These are phyloP conservation scores for Etheostoma spectabile DNA, from an alignment of 2,113 vertebrate genomes.

Conservation along the genomic window DNA sequence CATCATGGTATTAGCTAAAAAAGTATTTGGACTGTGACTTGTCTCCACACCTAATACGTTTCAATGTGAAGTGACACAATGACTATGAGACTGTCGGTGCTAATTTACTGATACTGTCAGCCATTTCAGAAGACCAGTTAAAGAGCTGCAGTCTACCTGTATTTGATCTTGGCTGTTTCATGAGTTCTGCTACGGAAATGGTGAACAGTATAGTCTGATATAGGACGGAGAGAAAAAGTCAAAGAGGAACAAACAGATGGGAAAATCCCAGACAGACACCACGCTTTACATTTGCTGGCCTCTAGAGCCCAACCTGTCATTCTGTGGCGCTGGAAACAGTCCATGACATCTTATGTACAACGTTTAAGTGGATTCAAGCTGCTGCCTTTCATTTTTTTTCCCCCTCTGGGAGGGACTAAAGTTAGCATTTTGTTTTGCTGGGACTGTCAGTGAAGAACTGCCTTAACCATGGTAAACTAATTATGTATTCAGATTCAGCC, in stretches of 20 bases:
- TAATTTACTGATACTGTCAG: background rate
- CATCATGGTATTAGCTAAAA: background rate
- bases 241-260: constrained; percentile 44
- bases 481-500: constrained; percentile 27
- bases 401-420: constrained; percentile 22
- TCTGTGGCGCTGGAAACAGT: constrained; percentile 30
- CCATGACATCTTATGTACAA: constrained; percentile 39
- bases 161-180: constrained; percentile 1
- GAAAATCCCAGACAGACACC: constrained; percentile 42
- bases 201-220: background rate
- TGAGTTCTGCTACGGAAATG: background rate
- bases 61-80: constrained; percentile 18
- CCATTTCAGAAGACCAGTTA: background rate
- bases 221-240: constrained; percentile 11
- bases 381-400: constrained; percentile 1
- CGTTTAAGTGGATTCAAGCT: constrained; percentile 48
- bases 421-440: constrained; percentile 10
- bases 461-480: constrained; percentile 16
- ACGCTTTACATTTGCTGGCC: constrained; percentile 48
- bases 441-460: constrained; percentile 24
- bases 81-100: background rate
- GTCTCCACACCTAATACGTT: background rate
- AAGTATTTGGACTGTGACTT: background rate
- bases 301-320: constrained; percentile 21
- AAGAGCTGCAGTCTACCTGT: background rate